Conservation (phyloP, 2,797 vertebrate genomes). For the Hippoglossus hippoglossus region DNA sequence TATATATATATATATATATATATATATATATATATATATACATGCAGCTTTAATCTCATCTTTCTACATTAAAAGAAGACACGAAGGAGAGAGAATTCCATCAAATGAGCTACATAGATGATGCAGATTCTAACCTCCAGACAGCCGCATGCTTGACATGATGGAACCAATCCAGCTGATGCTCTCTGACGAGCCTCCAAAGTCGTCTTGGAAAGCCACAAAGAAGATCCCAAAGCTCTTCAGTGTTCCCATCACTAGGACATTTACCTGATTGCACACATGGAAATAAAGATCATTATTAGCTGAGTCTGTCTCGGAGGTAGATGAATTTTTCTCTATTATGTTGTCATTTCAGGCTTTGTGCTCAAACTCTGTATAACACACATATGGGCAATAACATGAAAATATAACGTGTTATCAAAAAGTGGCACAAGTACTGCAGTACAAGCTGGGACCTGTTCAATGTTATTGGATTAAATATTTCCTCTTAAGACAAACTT, state of each 20-base stretch:
- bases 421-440: background rate
- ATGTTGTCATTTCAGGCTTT: background rate
- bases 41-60: background rate
- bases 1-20: no score
- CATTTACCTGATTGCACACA: conserved; percentile 86
- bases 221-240: conserved; percentile 97
- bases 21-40: no score
- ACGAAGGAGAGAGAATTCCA: background rate
- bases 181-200: conserved; percentile 91
- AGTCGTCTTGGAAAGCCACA: conserved; percentile 93
- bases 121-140: conserved; percentile 83
- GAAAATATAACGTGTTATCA: background rate
- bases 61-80: background rate
- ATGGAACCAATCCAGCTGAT: conserved; percentile 95
- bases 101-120: background rate
- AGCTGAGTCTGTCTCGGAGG: background rate
- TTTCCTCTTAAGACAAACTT: background rate
- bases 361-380: background rate
- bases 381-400: background rate
- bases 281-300: background rate
- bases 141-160: conserved; percentile 92
- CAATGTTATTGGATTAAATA: background rate
- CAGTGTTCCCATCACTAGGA: conserved; percentile 91
- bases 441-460: no score
- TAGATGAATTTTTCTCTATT: background rate